These are phyloP conservation scores for Sphaerophoria rueppellii DNA, from an alignment of 2,888 invertebrate species.

Conservation along the genomic window DNA sequence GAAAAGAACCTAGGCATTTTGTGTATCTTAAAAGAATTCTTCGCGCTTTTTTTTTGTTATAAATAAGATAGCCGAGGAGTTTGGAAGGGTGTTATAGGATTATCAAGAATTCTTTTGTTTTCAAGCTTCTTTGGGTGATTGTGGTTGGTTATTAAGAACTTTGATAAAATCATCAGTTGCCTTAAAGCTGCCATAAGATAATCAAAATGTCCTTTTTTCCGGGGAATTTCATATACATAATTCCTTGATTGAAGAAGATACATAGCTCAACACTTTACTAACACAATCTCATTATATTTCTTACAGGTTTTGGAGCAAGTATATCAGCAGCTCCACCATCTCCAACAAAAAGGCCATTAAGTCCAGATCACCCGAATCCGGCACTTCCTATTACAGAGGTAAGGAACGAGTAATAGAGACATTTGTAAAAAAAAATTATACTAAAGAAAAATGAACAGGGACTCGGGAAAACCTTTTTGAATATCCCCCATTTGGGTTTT, in stretches of 20 bases:
- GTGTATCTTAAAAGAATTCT: background rate
- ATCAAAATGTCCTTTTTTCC: slow-evolving; percentile 25
- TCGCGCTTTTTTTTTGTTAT: background rate
- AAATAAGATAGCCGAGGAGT: background rate
- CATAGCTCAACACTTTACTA: slow-evolving; percentile 27
- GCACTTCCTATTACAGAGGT: slow-evolving; percentile 87
- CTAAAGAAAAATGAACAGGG: slow-evolving; percentile 22
- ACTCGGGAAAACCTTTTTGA: slow-evolving; percentile 35
- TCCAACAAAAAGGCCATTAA: slow-evolving; percentile 84
- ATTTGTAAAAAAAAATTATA: background rate
- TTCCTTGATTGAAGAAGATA: slow-evolving; percentile 23
- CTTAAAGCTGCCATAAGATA: slow-evolving; percentile 9
- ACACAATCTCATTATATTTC: slow-evolving; percentile 30
- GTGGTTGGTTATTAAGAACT: slow-evolving; percentile 16
- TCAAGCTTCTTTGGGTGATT: background rate
- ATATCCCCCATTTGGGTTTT: slow-evolving; percentile 12
- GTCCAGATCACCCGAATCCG: slow-evolving; percentile 87
- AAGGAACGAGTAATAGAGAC: slow-evolving; percentile 76
- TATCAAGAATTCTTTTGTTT: background rate
- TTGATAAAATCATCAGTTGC: slow-evolving; percentile 11
- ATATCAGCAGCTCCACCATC: slow-evolving; percentile 83
- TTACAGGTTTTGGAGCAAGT: slow-evolving; percentile 83
- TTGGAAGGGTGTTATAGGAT: background rate
- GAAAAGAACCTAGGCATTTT: slow-evolving; percentile 19
- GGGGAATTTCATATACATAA: slow-evolving; percentile 8